A percentile compares a stretch with the other conserved stretches of the same genome.
Conservation (phyloP, 2,888 invertebrate genomes). For the Tryphoninae sp. region DNA sequence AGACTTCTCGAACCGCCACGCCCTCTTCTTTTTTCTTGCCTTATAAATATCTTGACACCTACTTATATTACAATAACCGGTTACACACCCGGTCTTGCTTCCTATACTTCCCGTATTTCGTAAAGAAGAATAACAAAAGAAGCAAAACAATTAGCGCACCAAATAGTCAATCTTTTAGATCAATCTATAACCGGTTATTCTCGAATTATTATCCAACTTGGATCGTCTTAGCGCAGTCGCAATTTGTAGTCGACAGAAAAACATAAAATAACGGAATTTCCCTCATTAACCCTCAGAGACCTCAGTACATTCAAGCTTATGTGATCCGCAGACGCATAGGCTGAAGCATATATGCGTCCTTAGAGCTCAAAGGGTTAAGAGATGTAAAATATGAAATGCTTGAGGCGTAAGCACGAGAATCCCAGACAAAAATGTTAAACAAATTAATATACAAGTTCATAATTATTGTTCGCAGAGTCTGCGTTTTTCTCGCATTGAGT, state of each 20-base stretch:
- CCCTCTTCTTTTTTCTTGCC: not conserved
- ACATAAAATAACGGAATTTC: too few species aligned
- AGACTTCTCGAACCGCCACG: conserved; percentile 37
- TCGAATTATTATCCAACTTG: conserved; percentile 7
- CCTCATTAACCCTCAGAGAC: too few species aligned
- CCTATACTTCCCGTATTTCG: conserved; percentile 1
- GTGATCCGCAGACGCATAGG: too few species aligned
- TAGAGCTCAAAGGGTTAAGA: too few species aligned
- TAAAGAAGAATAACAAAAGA: not conserved
- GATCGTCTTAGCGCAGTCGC: not conserved
- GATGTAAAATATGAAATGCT: too few species aligned
- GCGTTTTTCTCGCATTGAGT: conserved; percentile 84
- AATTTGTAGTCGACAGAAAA: not conserved
- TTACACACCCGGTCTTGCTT: conserved; percentile 1
- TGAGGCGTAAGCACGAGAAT: too few species aligned
- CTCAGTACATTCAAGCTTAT: too few species aligned
- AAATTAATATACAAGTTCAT: conserved; percentile 17
- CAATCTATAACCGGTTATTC: conserved; percentile 39
- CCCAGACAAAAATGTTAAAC: too few species aligned
- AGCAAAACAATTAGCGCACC: not conserved
- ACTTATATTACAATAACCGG: conserved; percentile 25
- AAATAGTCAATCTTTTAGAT: not conserved
- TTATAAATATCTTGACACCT: not conserved
- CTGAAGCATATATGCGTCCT: too few species aligned
- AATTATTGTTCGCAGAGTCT: conserved; percentile 78